Base-by-base conservation (phyloP, 2,797 vertebrate genomes). In the Luscinia luscinia region DNA sequence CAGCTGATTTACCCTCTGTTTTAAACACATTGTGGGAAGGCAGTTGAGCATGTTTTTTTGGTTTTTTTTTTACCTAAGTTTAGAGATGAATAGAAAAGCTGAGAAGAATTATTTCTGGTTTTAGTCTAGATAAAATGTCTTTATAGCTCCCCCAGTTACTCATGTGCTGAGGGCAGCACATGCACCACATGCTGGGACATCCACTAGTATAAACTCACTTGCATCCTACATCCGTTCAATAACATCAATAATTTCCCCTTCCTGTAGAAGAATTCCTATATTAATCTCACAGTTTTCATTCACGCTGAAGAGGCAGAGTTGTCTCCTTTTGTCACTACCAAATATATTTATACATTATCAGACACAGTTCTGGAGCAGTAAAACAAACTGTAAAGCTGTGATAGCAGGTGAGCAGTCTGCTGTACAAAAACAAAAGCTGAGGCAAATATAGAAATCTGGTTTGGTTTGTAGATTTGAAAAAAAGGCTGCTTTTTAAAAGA, bases 1-100 rank as follows among this genome's bases (percentile, higher is more conserved):
- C 83, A 87, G 85, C 89, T 91, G 89, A 92, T 81, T 70, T 61
- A 41, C 32, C 45, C 64, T 92, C 52, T 87, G 49, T 57, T 94
- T 90, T 59, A 85, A 89, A 54, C 12, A 16, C 61, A 15, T 17
- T 68, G 85, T 59, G 64, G 64, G 77, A 89, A 84, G 32, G 51
- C 74, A 89, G 27, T 49, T 0, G 1, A 86, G 54, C 34, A 15
- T 38, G 28, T 69, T 38, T 84, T 86, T 36, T 61, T 38, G 68
- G 75, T 22, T 79, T 76, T 23, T 38, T 59, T 59, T 59, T 59
- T 59, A 82, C 80, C 52, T 79, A 64, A 49, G 20, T 86, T 82
- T 66, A 49, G 18, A 91, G 74, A 70, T 91, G 74, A 90, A 54
- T 8, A 43, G 67, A 84, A 82, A 62, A 62, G 19, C 12, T 59